Evolutionary conservation across 1,140 invertebrate genomes (phyloP).

Genomic region (Rhagoletis zephyria): DNA sequence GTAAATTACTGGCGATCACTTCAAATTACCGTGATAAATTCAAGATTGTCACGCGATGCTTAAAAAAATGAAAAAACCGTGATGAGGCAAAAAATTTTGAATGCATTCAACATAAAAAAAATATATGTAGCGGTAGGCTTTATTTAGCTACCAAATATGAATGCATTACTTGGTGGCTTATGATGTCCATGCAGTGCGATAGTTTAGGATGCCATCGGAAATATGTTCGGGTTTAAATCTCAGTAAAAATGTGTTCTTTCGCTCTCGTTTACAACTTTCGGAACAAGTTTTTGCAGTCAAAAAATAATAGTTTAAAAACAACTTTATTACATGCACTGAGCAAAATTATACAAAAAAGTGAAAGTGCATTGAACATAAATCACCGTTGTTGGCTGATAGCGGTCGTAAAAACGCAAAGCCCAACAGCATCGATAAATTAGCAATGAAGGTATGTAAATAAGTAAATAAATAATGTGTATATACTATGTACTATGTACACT

Average conservation of each 20-base stretch:
- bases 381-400: not conserved
- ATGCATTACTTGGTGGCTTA: no score
- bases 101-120: no score
- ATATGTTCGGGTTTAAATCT: no score
- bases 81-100: not conserved
- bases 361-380: slow-evolving; percentile 52
- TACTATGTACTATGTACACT: not conserved
- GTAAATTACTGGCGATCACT: slow-evolving; percentile 32
- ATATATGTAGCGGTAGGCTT: no score
- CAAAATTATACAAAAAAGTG: slow-evolving; percentile 4
- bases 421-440: not conserved
- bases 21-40: slow-evolving; percentile 32
- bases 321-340: no score
- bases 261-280: no score
- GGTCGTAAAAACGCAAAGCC: not conserved
- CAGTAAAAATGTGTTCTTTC: no score
- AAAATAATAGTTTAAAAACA: no score
- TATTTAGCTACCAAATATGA: no score
- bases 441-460: slow-evolving; percentile 10
- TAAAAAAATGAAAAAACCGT: not conserved
- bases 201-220: no score
- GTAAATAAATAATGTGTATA: not conserved
- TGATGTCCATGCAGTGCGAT: no score
- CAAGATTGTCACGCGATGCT: slow-evolving; percentile 22
- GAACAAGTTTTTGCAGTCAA: no score